Evolutionary conservation across 1,140 invertebrate genomes (phyloP).

Genomic region (Leptonema lineaticorne): DNA sequence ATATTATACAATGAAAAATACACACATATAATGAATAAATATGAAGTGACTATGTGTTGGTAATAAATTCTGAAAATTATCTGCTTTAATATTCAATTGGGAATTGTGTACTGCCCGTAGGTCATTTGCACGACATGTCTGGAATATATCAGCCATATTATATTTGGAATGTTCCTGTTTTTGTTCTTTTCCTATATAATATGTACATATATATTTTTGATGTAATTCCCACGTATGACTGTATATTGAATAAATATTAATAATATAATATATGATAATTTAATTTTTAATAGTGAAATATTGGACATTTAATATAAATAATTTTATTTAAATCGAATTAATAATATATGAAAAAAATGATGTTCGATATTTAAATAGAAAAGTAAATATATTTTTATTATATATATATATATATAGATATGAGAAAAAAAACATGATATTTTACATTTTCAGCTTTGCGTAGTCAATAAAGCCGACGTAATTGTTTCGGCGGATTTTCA

Average conservation of each 20-base stretch:
- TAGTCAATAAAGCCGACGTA: background rate
- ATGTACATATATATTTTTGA: background rate
- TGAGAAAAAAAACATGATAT: too few species aligned
- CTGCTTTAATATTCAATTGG: background rate
- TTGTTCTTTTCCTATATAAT: too few species aligned
- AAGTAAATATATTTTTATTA: background rate
- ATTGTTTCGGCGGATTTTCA: constrained; percentile 6
- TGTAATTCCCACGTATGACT: background rate
- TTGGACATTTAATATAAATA: background rate
- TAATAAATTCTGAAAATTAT: background rate
- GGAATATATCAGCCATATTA: background rate
- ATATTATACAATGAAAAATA: too few species aligned
- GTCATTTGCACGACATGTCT: background rate
- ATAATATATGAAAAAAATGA: background rate
- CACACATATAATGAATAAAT: too few species aligned
- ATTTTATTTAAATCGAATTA: background rate
- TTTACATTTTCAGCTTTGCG: background rate
- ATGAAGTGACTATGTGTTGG: too few species aligned
- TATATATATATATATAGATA: background rate
- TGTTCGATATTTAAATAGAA: background rate
- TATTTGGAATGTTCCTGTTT: background rate
- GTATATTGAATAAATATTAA: too few species aligned
- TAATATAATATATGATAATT: too few species aligned
- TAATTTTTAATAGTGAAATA: background rate
- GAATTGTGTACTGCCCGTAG: background rate